A percentile compares a stretch with the other conserved stretches of the same genome.
Evolutionary conservation across 2,888 invertebrate species (phyloP).

Genomic region (Caenorhabditis sp.): DNA sequence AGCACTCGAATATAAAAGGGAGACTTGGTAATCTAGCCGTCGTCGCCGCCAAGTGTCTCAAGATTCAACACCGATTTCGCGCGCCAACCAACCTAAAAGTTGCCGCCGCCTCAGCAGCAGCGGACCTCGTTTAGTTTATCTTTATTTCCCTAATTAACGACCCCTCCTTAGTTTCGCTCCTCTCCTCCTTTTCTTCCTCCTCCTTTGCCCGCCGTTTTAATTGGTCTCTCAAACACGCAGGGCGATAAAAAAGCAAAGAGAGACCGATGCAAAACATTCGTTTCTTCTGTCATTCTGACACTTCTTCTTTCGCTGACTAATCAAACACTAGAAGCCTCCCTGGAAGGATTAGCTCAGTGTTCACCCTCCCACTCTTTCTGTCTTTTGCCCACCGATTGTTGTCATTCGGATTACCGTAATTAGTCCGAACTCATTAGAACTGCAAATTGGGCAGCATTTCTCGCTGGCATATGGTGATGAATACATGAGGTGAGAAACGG

Average conservation of each 20-base stretch:
- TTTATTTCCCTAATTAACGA: slow-evolving; percentile 61
- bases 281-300: slow-evolving; percentile 15
- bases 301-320: slow-evolving; percentile 16
- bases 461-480: slow-evolving; percentile 41
- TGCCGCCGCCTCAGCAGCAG: slow-evolving; percentile 34
- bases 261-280: slow-evolving; percentile 35
- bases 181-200: slow-evolving; percentile 21
- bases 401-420: slow-evolving; percentile 50
- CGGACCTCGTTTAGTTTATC: slow-evolving; percentile 61
- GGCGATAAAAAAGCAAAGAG: slow-evolving; percentile 40
- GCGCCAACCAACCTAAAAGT: slow-evolving; percentile 43
- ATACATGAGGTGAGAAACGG: slow-evolving; percentile 23
- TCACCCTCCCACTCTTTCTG: not conserved
- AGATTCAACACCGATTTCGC: slow-evolving; percentile 60
- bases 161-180: slow-evolving; percentile 36
- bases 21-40: slow-evolving; percentile 37
- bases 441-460: slow-evolving; percentile 41
- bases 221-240: slow-evolving; percentile 47
- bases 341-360: slow-evolving; percentile 24
- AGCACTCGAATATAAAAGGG: slow-evolving; percentile 21
- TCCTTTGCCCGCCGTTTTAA: slow-evolving; percentile 49
- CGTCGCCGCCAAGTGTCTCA: slow-evolving; percentile 25
- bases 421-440: slow-evolving; percentile 43
- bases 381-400: slow-evolving; percentile 36
- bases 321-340: slow-evolving; percentile 41